Evolutionary conservation across 2,797 vertebrate genomes (phyloP).

Genomic region (Pelochelys cantorii): DNA sequence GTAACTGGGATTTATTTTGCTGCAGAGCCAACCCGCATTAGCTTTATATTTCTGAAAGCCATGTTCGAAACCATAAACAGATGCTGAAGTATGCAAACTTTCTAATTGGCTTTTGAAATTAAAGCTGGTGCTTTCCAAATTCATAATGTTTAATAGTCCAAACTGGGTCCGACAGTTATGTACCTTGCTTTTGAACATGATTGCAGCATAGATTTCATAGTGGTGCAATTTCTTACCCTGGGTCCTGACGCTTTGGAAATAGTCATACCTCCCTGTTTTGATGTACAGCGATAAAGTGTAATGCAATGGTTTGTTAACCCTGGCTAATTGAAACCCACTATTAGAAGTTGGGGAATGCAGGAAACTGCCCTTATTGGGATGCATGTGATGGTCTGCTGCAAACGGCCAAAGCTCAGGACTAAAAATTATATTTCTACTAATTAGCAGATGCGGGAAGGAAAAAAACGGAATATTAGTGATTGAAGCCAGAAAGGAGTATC

Average conservation of each 20-base stretch:
- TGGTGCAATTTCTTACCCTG: conserved; percentile 28
- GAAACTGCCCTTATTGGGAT: conserved; percentile 76
- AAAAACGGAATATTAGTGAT: conserved; percentile 42
- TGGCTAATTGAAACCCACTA: conserved; percentile 73
- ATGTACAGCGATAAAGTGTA: conserved; percentile 62
- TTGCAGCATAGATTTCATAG: conserved; percentile 7
- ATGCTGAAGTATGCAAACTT: conserved; percentile 71
- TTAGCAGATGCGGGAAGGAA: conserved; percentile 68
- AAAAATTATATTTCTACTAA: conserved; percentile 77
- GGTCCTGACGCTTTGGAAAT: conserved; percentile 41
- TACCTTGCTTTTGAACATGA: conserved; percentile 26
- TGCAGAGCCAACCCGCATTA: conserved; percentile 59
- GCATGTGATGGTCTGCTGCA: conserved; percentile 79
- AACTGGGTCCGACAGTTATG: conserved; percentile 34
- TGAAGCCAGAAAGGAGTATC: conserved; percentile 63
- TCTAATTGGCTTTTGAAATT: conserved; percentile 48
- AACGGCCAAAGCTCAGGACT: conserved; percentile 51
- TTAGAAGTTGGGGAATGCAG: conserved; percentile 71
- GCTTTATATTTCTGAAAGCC: conserved; percentile 66
- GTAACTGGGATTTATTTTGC: conserved; percentile 67
- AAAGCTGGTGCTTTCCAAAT: conserved; percentile 55
- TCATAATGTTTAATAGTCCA: conserved; percentile 42
- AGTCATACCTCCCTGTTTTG: conserved; percentile 36
- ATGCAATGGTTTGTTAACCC: conserved; percentile 75
- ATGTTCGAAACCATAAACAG: conserved; percentile 67